These are phyloP conservation scores for Spinus pinus DNA, from an alignment of 2,797 vertebrate species.

Conservation along the genomic window DNA sequence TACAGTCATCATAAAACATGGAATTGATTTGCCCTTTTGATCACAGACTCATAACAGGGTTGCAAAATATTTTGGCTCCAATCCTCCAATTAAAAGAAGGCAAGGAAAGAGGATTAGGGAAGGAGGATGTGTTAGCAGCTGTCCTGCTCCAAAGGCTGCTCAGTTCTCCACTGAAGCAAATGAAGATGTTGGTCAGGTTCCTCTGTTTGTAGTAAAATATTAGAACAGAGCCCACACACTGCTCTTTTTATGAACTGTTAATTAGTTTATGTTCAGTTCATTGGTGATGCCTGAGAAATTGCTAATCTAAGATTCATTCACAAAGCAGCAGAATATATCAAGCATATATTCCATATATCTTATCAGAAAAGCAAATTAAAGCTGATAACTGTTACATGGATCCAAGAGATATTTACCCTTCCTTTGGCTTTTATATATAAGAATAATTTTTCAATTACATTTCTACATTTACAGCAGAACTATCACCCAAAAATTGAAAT, in stretches of 20 bases:
- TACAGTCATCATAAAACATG: neutral
- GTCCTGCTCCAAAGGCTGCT: neutral
- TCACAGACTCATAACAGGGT: neutral
- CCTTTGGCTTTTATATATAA: neutral
- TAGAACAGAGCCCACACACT: neutral
- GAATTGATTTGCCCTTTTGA: neutral
- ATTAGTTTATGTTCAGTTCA: neutral
- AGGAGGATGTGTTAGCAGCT: neutral
- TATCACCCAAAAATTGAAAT: slow-evolving; percentile 80
- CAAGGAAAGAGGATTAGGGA: neutral
- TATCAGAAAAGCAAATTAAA: neutral
- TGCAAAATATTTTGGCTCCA: neutral
- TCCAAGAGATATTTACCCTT: neutral
- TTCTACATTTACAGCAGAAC: slow-evolving; percentile 51
- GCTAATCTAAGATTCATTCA: neutral
- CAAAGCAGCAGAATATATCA: neutral
- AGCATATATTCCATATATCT: neutral
- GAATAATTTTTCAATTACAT: neutral
- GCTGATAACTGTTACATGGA: neutral
- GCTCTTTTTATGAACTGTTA: neutral
- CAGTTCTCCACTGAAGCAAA: neutral
- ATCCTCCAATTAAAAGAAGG: neutral
- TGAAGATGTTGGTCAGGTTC: neutral
- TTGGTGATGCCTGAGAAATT: neutral
- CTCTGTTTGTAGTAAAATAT: neutral